Base-by-base conservation (phyloP, 2,113 vertebrate genomes). In the Paradisaea rubra region DNA sequence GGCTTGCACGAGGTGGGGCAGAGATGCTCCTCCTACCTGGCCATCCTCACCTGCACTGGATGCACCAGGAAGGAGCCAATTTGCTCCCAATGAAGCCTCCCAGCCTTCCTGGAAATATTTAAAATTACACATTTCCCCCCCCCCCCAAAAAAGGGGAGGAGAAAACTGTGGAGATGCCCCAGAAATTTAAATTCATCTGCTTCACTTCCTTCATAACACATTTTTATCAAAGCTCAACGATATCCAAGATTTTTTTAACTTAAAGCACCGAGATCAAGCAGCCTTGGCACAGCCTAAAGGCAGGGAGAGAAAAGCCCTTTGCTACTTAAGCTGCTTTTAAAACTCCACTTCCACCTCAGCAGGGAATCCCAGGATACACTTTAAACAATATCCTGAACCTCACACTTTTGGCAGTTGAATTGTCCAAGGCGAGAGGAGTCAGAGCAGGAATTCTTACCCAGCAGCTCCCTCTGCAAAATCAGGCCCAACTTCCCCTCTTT, bases 141-240 rank as follows among this genome's bases (percentile, higher is more conserved):
- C 23, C 8, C 37, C 37, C 37, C 3, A 10, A 10, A 50, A 65
- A 35, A 13, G 15, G 11, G 18, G 7, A 61, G 49, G 8, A 63
- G 9, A 23, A n/a, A 24, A 1, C 1, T 15, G n/a, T 88, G 35
- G 15, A 19, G 11, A 9, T 17, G 35, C 28, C 4, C 33, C 30
- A 76, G 25, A 22, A 56, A 47, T 30, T 53, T 11, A 33, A 77
- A 77, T 53, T 41, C 10, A 65, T 15, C 54, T 61, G 7, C 64
- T 65, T 49, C 24, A 21, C 42, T 45, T 28, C 47, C 4, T 8
- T 15, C 2, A 4, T 0, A 37, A 31, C 5, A 1, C 2, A 6
- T 33, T 81, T 79, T 76, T 69, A 50, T 53, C 59, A 45, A 53
- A 82, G 25, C 23, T 71, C 21, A 45, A 39, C 0, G 1, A 68